Conservation (phyloP, 2,888 invertebrate genomes). For the Acanthacorydalis orientalis region DNA sequence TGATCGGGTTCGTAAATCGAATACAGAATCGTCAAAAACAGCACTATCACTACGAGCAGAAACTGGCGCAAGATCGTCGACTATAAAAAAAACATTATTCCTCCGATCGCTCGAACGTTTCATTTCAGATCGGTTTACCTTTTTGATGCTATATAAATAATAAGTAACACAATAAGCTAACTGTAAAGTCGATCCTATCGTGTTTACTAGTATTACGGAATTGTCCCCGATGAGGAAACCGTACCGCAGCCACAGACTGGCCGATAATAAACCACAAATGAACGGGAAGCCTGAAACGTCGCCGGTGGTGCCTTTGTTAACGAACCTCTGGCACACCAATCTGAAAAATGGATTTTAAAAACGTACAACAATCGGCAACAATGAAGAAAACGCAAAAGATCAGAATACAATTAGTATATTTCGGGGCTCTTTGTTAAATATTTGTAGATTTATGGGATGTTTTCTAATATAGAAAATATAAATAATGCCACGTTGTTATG, state of each 20-base stretch:
- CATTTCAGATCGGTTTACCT: slow-evolving; percentile 25
- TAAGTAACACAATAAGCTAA: slow-evolving; percentile 51
- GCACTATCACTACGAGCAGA: slow-evolving; percentile 29
- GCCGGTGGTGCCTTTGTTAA: slow-evolving; percentile 54
- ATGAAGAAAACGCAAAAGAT: slow-evolving; percentile 8
- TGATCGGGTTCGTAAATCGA: slow-evolving; percentile 35
- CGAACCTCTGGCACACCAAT: slow-evolving; percentile 58
- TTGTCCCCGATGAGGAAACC: slow-evolving; percentile 55
- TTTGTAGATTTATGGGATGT: slow-evolving; percentile 3
- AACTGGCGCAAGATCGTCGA: slow-evolving; percentile 44
- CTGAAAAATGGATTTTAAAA: slow-evolving; percentile 30
- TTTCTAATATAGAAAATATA: slow-evolving; percentile 7
- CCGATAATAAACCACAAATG: slow-evolving; percentile 58
- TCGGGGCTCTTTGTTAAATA: background rate
- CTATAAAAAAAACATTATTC: slow-evolving; percentile 17
- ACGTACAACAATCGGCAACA: background rate
- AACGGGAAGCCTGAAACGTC: slow-evolving; percentile 65
- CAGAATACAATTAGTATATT: too few species aligned
- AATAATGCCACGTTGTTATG: slow-evolving; percentile 3
- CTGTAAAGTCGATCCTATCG: slow-evolving; percentile 55
- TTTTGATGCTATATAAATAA: slow-evolving; percentile 56
- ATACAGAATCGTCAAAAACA: slow-evolving; percentile 39
- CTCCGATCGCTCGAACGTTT: background rate
- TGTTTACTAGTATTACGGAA: slow-evolving; percentile 58
- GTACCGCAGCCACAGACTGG: slow-evolving; percentile 66